phyloP scores from a whole-genome alignment of 2,113 vertebrate genomes.

The Cyphomyrus discorhynchus region DNA sequence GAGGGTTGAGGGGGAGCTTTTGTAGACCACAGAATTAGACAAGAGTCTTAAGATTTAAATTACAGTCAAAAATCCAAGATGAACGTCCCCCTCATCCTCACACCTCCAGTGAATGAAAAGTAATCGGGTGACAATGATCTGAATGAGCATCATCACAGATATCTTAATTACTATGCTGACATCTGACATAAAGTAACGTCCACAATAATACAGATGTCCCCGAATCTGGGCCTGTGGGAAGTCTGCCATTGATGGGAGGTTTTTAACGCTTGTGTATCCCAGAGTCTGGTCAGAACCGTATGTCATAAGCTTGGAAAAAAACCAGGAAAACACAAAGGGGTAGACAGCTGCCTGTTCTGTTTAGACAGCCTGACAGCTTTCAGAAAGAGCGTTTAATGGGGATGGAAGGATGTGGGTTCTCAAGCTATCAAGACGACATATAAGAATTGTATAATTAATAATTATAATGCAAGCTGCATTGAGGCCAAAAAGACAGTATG shows the following conservation, averaged over 20 bases:
- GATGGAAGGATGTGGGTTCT: neutral
- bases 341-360: slow-evolving; percentile 1
- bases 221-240: neutral
- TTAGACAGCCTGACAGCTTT: neutral
- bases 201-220: neutral
- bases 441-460: neutral
- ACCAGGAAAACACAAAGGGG: neutral
- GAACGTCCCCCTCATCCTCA: neutral
- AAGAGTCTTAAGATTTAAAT: neutral
- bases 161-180: neutral
- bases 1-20: neutral
- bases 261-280: neutral
- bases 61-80: neutral
- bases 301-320: neutral
- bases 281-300: neutral
- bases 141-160: neutral
- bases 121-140: neutral
- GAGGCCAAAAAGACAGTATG: neutral
- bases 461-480: neutral
- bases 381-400: neutral
- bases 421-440: neutral
- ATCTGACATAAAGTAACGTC: neutral
- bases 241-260: neutral
- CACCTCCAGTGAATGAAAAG: neutral
- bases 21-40: neutral